These are phyloP conservation scores for Pristionchus pacificus DNA, from an alignment of 1,140 invertebrate genomes.

Conservation along the genomic window DNA sequence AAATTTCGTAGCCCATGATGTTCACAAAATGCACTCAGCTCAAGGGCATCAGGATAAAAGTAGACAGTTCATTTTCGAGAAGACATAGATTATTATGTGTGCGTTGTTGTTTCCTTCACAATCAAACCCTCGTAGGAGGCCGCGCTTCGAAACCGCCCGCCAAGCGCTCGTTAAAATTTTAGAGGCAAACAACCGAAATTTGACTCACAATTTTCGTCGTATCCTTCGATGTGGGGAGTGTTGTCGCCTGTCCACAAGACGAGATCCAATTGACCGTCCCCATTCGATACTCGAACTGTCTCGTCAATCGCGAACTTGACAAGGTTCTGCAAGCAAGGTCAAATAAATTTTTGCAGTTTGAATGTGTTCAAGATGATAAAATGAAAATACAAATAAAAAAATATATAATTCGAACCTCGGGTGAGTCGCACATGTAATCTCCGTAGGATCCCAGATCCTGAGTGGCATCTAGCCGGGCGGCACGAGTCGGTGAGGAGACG, in stretches of 20 bases:
- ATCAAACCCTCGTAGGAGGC: no score
- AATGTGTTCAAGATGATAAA: no score
- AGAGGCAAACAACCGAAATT: no score
- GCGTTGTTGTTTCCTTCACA: no score
- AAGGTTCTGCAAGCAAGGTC: slow-evolving; percentile 38
- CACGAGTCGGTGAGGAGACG: not conserved
- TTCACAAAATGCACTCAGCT: no score
- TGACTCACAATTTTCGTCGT: slow-evolving; percentile 36
- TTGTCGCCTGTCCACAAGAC: slow-evolving; percentile 55
- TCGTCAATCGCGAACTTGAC: slow-evolving; percentile 35
- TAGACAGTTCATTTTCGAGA: no score
- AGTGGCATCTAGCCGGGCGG: not conserved
- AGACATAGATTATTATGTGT: no score
- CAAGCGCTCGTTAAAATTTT: no score
- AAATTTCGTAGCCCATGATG: no score
- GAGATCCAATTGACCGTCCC: slow-evolving; percentile 26
- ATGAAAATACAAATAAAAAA: not conserved
- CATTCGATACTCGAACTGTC: slow-evolving; percentile 37
- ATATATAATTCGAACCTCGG: slow-evolving; percentile 26
- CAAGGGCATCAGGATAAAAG: no score
- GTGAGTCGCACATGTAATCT: slow-evolving; percentile 47
- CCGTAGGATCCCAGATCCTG: slow-evolving; percentile 37
- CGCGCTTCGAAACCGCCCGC: no score
- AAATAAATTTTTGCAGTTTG: no score
- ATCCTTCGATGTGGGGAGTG: slow-evolving; percentile 47